A percentile compares a stretch with the other conserved stretches of the same genome.
Conservation (phyloP, 2,888 invertebrate genomes). For the Oscheius sp. region DNA sequence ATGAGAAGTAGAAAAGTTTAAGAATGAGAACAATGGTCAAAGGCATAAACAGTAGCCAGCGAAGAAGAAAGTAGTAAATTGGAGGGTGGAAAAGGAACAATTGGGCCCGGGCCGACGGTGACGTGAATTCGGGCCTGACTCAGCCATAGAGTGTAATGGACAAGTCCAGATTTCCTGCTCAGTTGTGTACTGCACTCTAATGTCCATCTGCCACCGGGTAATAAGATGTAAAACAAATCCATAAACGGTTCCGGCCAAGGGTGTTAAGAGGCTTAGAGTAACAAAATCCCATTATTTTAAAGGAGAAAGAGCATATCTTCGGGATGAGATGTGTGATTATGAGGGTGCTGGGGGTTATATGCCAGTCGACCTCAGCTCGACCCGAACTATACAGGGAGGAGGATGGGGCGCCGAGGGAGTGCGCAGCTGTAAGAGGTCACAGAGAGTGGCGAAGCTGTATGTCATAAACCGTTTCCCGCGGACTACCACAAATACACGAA, state of each 20-base stretch:
- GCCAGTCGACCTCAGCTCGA: slow-evolving; percentile 37
- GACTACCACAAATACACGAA: slow-evolving; percentile 38
- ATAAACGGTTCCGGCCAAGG: neutral
- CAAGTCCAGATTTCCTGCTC: slow-evolving; percentile 30
- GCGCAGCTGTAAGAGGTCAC: slow-evolving; percentile 3
- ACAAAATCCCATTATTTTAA: slow-evolving; percentile 6
- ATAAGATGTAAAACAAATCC: slow-evolving; percentile 13
- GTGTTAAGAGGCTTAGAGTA: slow-evolving; percentile 10
- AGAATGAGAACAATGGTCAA: neutral
- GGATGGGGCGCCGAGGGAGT: slow-evolving; percentile 22
- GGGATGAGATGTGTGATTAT: slow-evolving; percentile 18
- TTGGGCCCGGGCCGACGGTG: slow-evolving; percentile 18
- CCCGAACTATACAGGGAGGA: slow-evolving; percentile 36
- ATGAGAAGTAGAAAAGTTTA: neutral
- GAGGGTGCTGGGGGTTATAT: slow-evolving; percentile 22
- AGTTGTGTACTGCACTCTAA: slow-evolving; percentile 6
- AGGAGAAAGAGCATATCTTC: neutral
- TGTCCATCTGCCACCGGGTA: slow-evolving; percentile 16
- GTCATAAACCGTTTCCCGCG: slow-evolving; percentile 37
- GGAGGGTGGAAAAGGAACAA: slow-evolving; percentile 13
- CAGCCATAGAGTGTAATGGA: slow-evolving; percentile 28
- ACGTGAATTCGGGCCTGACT: slow-evolving; percentile 32
- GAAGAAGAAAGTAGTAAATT: neutral
- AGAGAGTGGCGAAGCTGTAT: slow-evolving; percentile 32
- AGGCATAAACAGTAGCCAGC: slow-evolving; percentile 17